These are phyloP conservation scores for Portunus trituberculatus DNA, from an alignment of 1,140 invertebrate genomes.

Conservation along the genomic window DNA sequence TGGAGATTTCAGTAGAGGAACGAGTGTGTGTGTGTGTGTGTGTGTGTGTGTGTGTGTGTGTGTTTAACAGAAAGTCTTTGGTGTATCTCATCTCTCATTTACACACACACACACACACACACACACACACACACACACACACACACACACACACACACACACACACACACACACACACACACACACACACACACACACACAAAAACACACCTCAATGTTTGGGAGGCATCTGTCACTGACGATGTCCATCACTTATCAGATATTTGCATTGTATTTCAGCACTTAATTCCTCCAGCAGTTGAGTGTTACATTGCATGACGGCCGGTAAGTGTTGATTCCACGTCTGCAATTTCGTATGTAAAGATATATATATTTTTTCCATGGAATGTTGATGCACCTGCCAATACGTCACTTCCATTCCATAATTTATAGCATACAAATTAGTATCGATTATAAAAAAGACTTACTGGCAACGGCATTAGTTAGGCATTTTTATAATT, in stretches of 20 bases:
- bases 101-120: too few relatives aligned
- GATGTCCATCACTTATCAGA: neutral
- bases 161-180: neutral
- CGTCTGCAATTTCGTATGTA: neutral
- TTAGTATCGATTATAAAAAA: too few relatives aligned
- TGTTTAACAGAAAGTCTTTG: too few relatives aligned
- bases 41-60: too few relatives aligned
- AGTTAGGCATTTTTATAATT: too few relatives aligned
- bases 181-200: neutral
- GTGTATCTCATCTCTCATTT: too few relatives aligned
- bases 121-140: neutral
- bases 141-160: neutral
- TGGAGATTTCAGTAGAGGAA: too few relatives aligned
- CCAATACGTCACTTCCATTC: neutral
- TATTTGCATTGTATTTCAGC: neutral
- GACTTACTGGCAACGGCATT: too few relatives aligned
- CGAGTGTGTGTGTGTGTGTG: too few relatives aligned
- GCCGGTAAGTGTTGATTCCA: too few relatives aligned
- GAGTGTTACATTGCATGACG: neutral
- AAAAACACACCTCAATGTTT: neutral
- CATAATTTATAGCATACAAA: neutral
- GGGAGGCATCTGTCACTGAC: too few relatives aligned
- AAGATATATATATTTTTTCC: neutral
- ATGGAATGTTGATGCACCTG: neutral
- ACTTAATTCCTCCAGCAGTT: neutral